These are phyloP conservation scores for Acipenser ruthenus DNA, from an alignment of 2,797 vertebrate genomes.

Conservation along the genomic window DNA sequence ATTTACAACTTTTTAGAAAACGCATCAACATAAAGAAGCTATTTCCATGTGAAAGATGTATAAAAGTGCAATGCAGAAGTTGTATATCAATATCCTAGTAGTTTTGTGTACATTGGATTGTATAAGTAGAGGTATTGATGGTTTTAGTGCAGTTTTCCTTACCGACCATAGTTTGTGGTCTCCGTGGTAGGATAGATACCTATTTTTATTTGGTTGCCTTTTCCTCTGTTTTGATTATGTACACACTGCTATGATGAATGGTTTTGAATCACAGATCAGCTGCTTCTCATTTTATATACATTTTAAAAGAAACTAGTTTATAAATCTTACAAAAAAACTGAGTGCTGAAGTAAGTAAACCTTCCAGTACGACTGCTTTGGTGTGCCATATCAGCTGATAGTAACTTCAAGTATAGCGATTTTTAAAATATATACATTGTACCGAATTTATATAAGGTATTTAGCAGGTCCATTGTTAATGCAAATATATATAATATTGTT, in stretches of 20 bases:
- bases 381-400: conserved; percentile 50
- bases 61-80: conserved; percentile 67
- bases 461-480: conserved; percentile 69
- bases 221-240: conserved; percentile 29
- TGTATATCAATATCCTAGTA: conserved; percentile 66
- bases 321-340: conserved; percentile 88
- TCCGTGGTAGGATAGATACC: conserved; percentile 54
- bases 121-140: conserved; percentile 66
- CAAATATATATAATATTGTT: conserved; percentile 69
- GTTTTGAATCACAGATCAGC: conserved; percentile 72
- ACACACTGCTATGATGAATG: conserved; percentile 71
- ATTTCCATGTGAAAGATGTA: conserved; percentile 65
- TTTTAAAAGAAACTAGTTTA: conserved; percentile 90
- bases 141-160: conserved; percentile 65
- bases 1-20: conserved; percentile 59
- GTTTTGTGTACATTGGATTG: conserved; percentile 79
- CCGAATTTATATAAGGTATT: conserved; percentile 59
- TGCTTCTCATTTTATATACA: conserved; percentile 83
- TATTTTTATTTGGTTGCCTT: conserved; percentile 34
- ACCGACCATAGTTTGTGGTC: conserved; percentile 58
- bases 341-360: conserved; percentile 61
- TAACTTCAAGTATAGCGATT: conserved; percentile 47
- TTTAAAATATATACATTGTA: conserved; percentile 42
- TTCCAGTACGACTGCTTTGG: conserved; percentile 52
- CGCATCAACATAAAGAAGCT: conserved; percentile 66